Evolutionary conservation across 2,797 vertebrate species (phyloP).

Genomic region (Decapterus maruadsi): DNA sequence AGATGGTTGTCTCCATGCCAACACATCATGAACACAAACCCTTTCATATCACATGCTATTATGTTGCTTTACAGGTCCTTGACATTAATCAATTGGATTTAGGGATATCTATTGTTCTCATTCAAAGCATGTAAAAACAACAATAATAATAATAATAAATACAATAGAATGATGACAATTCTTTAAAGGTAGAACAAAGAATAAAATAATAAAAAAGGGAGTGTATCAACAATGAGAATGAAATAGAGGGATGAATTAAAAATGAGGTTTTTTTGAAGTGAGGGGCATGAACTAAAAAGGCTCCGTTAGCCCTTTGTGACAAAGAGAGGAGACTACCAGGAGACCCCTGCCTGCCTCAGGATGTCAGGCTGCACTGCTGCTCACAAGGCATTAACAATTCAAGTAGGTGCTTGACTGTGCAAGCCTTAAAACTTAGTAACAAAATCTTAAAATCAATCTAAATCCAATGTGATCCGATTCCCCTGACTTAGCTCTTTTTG

Average conservation of each 20-base stretch:
- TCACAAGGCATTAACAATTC: background rate
- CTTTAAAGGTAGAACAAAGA: background rate
- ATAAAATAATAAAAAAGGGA: background rate
- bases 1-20: constrained; percentile 48
- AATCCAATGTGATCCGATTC: background rate
- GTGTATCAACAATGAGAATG: background rate
- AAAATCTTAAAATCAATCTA: background rate
- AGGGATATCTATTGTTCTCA: background rate
- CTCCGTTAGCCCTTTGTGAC: background rate
- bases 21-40: constrained; percentile 43
- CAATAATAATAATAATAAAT: background rate
- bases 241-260: background rate
- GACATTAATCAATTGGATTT: background rate
- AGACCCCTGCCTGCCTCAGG: background rate
- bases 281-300: background rate
- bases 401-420: background rate
- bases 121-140: background rate
- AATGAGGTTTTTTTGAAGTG: background rate
- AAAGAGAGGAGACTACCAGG: background rate
- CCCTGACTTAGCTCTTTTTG: background rate
- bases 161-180: background rate
- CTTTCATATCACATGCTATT: constrained; percentile 15
- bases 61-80: constrained; percentile 19
- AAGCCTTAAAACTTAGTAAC: background rate
- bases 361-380: background rate